Evolutionary conservation across 2,113 vertebrate genomes (phyloP).

Genomic region (Rostratula benghalensis): DNA sequence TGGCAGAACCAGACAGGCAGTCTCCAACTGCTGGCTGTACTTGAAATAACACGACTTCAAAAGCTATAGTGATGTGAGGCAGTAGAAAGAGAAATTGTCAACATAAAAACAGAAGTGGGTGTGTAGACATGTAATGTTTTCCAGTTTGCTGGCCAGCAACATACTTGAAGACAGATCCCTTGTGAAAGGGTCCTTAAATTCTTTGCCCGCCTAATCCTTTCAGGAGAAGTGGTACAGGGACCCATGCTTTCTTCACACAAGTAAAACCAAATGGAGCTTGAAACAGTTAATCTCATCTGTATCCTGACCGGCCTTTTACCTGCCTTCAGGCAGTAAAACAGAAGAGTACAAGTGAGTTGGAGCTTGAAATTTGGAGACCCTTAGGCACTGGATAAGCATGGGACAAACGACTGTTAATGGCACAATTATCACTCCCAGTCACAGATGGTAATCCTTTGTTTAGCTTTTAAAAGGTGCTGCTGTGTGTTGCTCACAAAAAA

Average conservation of each 20-base stretch:
- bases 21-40: not conserved
- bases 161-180: not conserved
- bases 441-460: not conserved
- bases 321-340: not conserved
- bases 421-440: not conserved
- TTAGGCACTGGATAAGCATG: not conserved
- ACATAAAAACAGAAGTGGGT: not conserved
- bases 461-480: not conserved
- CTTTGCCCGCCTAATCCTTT: not conserved
- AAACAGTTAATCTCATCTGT: not conserved
- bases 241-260: not conserved
- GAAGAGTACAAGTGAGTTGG: not conserved
- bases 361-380: not conserved
- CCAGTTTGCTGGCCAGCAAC: not conserved
- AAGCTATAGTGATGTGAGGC: not conserved
- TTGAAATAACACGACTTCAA: constrained; percentile 38
- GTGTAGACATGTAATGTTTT: not conserved
- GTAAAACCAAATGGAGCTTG: not conserved
- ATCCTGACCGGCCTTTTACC: not conserved
- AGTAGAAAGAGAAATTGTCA: not conserved
- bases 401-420: not conserved
- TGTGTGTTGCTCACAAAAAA: not conserved
- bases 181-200: not conserved
- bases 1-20: constrained; percentile 26
- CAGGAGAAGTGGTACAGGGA: not conserved